Base-by-base conservation (phyloP, 2,888 invertebrate genomes). In the Hirtodrosophila histrioides region DNA sequence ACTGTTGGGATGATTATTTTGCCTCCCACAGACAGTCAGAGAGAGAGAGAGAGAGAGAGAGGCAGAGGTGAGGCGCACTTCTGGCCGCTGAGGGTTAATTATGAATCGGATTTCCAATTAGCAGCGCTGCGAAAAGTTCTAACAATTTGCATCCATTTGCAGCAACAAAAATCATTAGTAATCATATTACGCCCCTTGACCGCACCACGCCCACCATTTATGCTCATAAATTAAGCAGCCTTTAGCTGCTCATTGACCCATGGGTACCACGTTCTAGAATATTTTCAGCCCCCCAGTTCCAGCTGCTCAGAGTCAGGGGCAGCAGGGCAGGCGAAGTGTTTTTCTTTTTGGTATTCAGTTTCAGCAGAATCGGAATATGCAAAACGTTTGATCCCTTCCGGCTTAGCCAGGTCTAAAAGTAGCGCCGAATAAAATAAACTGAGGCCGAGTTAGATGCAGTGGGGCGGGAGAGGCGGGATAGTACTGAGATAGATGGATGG, bases 321-420 rank as follows among this genome's bases (percentile, higher is more conserved):
- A 1, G 1, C 1, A 2, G 1, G 17, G 17, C 17, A 2, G 17
- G 17, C 17, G 17, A 17, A 17, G 17, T 17, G 54, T 58, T 73
- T 63, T 57, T 23, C 35, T 54, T 60, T 67, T 78, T 51, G 51
- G 50, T 44, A 63, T 65, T 60, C 62, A 40, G 36, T 45, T 62
- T 48, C 44, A 24, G 33, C 55, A 51, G 48, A 46, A 63, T 57
- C 58, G 50, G 54, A 75, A 80, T 79, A 69, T 78, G 63, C 58
- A 77, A 79, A 85, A 82, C 80, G 80, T 82, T 85, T 85, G 86
- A 82, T 82, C 82, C 81, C 86, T 82, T 82, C 86, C 81, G 85
- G 83, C 85, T 85, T 79, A 82, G 75, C 61, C 62, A 57, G 62
- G 65, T 68, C 78, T 58, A 71, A 82, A 76, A 76, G 78, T 69